A percentile compares a stretch with the other conserved stretches of the same genome.
These are phyloP conservation scores for Blastomussa wellsi DNA, from an alignment of 92 coral and sea anemone species.

Conservation along the genomic window DNA sequence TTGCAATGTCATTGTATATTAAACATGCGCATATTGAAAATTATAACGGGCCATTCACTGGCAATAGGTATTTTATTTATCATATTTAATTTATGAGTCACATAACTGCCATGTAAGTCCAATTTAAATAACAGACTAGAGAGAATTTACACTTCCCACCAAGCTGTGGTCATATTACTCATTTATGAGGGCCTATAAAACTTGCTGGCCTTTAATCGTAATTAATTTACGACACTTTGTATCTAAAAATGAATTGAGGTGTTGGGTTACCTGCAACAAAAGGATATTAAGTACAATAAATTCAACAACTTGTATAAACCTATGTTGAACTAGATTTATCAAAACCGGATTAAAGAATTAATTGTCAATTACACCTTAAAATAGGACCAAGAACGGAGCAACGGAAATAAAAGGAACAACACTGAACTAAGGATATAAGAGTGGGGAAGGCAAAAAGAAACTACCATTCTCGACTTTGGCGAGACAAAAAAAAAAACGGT, in stretches of 20 bases:
- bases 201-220: neutral
- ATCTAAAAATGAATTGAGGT: neutral
- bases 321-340: no score
- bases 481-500: no score
- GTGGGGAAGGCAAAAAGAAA: no score
- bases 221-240: neutral
- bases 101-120: neutral
- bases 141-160: neutral
- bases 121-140: neutral
- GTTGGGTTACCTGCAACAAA: neutral
- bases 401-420: no score
- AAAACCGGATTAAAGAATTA: no score
- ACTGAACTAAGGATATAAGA: no score
- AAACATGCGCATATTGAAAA: neutral
- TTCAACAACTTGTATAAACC: neutral
- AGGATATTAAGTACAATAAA: neutral
- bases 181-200: neutral
- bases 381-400: no score
- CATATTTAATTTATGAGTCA: neutral
- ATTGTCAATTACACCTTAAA: no score
- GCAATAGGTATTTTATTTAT: neutral
- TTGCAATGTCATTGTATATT: neutral
- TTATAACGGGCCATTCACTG: neutral
- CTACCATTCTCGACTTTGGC: no score
- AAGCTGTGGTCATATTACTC: neutral